Conservation (phyloP, 2,113 vertebrate genomes). For the Poeciliopsis turrubarensis region DNA sequence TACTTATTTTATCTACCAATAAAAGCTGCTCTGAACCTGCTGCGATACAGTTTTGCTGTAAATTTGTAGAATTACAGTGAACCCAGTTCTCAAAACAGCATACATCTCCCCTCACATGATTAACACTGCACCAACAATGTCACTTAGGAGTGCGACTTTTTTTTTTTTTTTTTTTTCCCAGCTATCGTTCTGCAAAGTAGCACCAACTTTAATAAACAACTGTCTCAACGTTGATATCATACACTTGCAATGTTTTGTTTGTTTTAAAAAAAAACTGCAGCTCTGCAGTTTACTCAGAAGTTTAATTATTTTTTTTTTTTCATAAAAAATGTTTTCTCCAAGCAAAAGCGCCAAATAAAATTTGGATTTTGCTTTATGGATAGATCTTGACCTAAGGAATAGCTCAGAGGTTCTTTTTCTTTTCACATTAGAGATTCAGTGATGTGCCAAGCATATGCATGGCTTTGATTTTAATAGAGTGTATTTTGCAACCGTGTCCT, state of each 20-base stretch:
- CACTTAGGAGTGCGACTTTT: background rate
- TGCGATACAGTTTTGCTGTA: background rate
- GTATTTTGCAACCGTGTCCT: background rate
- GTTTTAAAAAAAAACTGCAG: background rate
- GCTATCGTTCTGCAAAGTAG: background rate
- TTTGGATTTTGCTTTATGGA: no score
- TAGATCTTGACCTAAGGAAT: background rate
- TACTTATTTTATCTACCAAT: no score
- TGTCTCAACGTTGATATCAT: background rate
- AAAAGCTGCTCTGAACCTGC: background rate
- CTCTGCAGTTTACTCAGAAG: background rate
- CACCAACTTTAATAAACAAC: background rate
- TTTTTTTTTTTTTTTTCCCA: background rate
- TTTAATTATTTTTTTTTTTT: no score
- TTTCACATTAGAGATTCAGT: background rate
- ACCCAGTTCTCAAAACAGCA: background rate
- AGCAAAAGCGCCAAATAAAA: no score
- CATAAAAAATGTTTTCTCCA: no score
- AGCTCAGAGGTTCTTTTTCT: background rate
- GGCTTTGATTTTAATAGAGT: background rate
- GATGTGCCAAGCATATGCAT: background rate
- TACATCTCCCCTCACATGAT: background rate
- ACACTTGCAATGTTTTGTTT: background rate
- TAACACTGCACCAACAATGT: background rate
- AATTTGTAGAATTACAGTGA: background rate